A percentile compares a stretch with the other conserved stretches of the same genome.
These are phyloP conservation scores for Spodoptera frugiperda DNA, from an alignment of 1,140 invertebrate genomes.

Conservation along the genomic window DNA sequence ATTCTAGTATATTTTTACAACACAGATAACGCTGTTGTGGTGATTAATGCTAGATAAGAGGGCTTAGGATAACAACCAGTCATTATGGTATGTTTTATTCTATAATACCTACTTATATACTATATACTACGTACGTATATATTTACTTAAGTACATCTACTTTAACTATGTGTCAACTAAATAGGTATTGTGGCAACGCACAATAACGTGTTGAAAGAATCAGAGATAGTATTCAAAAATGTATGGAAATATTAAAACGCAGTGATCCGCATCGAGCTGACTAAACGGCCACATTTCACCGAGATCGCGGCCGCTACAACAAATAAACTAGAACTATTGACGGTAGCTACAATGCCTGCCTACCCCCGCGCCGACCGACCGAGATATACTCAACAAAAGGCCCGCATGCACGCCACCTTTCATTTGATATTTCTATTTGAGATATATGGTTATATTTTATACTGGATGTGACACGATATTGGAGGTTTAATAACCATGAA, in stretches of 20 bases:
- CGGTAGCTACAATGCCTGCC: slow-evolving; percentile 35
- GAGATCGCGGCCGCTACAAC: slow-evolving; percentile 22
- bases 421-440: slow-evolving; percentile 53
- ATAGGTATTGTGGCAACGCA: not conserved
- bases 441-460: slow-evolving; percentile 3
- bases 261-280: slow-evolving; percentile 34
- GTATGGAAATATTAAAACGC: slow-evolving; percentile 13
- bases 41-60: no score
- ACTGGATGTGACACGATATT: slow-evolving; percentile 22
- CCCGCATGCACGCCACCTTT: slow-evolving; percentile 36
- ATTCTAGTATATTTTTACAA: no score
- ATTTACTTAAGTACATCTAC: no score
- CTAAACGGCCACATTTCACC: slow-evolving; percentile 34
- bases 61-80: no score
- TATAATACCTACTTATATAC: no score
- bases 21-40: no score
- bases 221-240: not conserved
- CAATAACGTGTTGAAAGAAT: not conserved
- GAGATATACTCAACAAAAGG: slow-evolving; percentile 42
- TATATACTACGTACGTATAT: no score
- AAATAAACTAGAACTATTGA: slow-evolving; percentile 24
- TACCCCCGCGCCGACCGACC: not conserved
- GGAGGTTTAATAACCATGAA: no score
- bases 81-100: no score
- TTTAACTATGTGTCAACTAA: no score